Percentiles rank a stretch among this genome's conserved stretches.
Evolutionary conservation across 2,888 invertebrate genomes (phyloP).

Genomic region (Leptura quadrifasciata): DNA sequence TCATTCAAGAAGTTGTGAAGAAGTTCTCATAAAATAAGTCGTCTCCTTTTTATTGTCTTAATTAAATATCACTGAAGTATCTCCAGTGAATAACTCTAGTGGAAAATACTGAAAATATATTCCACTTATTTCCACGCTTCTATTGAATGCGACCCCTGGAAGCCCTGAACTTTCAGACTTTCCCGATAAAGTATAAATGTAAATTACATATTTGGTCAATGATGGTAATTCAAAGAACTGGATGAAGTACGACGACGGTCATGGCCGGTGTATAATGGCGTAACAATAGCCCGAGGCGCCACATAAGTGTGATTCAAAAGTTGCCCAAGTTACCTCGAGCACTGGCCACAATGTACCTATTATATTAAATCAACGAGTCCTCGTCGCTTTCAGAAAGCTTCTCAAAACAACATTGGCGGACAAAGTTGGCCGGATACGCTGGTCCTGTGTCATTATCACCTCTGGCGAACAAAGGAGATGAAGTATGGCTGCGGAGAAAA

Average conservation of each 20-base stretch:
- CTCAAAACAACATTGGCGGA: slow-evolving; percentile 69
- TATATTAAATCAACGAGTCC: slow-evolving; percentile 71
- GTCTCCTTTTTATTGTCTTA: neutral
- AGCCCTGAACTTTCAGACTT: slow-evolving; percentile 56
- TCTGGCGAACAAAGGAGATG: slow-evolving; percentile 72
- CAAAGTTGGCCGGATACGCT: slow-evolving; percentile 71
- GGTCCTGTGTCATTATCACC: slow-evolving; percentile 73
- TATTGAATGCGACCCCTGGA: slow-evolving; percentile 40
- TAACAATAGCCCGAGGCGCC: slow-evolving; percentile 67
- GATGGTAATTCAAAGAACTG: slow-evolving; percentile 45
- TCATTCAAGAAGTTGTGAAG: too few species aligned
- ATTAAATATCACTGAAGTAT: slow-evolving; percentile 37
- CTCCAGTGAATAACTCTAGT: slow-evolving; percentile 46
- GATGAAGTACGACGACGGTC: slow-evolving; percentile 29
- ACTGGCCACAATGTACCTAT: slow-evolving; percentile 70
- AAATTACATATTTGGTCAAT: slow-evolving; percentile 62
- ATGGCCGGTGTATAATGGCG: slow-evolving; percentile 21
- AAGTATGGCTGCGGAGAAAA: slow-evolving; percentile 70
- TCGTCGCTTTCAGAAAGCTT: slow-evolving; percentile 62
- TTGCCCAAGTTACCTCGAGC: slow-evolving; percentile 70
- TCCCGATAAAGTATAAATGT: slow-evolving; percentile 61
- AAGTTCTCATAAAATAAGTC: neutral
- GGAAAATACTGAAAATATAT: slow-evolving; percentile 61
- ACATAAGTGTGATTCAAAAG: slow-evolving; percentile 69
- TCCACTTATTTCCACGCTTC: slow-evolving; percentile 58